These are phyloP conservation scores for Larimichthys polyactis DNA, from an alignment of 2,113 vertebrate species.

Conservation along the genomic window DNA sequence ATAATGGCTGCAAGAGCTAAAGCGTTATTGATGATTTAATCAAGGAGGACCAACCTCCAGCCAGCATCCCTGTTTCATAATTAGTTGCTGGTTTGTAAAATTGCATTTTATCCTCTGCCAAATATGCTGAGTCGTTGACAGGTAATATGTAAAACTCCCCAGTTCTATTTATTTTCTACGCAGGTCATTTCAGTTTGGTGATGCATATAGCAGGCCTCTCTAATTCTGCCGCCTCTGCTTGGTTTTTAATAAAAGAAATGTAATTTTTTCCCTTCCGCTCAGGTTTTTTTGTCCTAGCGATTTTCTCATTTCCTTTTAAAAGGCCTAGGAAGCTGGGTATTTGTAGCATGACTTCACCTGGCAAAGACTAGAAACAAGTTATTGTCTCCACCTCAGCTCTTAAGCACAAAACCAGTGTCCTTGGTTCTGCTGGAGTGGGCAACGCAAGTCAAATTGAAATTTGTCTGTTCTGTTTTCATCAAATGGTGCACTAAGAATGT, in stretches of 20 bases:
- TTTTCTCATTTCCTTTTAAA: conserved; percentile 57
- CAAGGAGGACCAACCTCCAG: conserved; percentile 54
- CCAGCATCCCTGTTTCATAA: conserved; percentile 58
- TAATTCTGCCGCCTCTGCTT: conserved; percentile 30
- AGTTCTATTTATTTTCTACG: conserved; percentile 42
- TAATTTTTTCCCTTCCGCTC: conserved; percentile 1
- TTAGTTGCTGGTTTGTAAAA: conserved; percentile 69
- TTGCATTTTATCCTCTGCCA: conserved; percentile 57
- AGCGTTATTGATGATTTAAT: conserved; percentile 83
- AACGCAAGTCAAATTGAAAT: conserved; percentile 22
- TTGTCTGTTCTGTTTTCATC: neutral
- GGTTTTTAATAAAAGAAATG: conserved; percentile 36
- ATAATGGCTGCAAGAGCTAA: conserved; percentile 71
- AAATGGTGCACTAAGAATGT: neutral
- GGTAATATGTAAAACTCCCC: conserved; percentile 52
- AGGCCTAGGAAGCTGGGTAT: conserved; percentile 11
- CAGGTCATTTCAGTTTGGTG: conserved; percentile 42
- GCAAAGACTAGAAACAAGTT: conserved; percentile 20
- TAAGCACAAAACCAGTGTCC: conserved; percentile 32
- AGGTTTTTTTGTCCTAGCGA: conserved; percentile 41
- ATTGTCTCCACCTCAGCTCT: conserved; percentile 9
- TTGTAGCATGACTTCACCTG: conserved; percentile 35
- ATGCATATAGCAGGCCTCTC: conserved; percentile 21
- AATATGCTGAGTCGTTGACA: conserved; percentile 45
- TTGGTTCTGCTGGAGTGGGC: conserved; percentile 2